These are phyloP conservation scores for Aphaenogaster rudis DNA, from an alignment of 1,140 invertebrate species.

Conservation along the genomic window DNA sequence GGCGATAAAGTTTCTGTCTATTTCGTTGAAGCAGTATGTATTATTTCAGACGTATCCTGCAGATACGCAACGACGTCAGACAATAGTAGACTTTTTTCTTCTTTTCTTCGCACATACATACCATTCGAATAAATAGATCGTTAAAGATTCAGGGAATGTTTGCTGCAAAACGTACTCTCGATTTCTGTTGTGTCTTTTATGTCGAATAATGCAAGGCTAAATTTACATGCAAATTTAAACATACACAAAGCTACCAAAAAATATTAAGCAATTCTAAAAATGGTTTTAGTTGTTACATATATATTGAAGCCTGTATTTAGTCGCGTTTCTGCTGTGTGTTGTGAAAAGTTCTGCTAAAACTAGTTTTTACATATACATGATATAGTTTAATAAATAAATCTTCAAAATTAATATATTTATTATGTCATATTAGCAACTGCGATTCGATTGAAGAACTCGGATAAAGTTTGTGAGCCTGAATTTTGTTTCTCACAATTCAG, in stretches of 20 bases:
- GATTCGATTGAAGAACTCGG: not conserved
- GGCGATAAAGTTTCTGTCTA: constrained; percentile 28
- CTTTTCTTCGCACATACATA: not conserved
- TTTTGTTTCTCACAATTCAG: not conserved
- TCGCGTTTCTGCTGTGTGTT: not conserved
- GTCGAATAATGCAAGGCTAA: constrained; percentile 7
- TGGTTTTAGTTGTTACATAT: not conserved
- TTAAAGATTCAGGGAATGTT: constrained; percentile 28
- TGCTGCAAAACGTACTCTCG: not conserved
- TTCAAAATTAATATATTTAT: not conserved
- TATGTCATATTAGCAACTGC: not conserved
- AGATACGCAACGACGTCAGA: not conserved
- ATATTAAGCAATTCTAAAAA: constrained; percentile 11
- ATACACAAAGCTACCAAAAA: not conserved
- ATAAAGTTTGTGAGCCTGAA: not conserved
- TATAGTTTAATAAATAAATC: not conserved
- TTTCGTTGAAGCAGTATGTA: not conserved
- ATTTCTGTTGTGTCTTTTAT: not conserved
- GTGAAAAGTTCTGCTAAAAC: not conserved
- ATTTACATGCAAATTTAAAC: constrained; percentile 13
- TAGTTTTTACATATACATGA: not conserved
- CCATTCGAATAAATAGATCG: not conserved
- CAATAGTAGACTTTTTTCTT: not conserved
- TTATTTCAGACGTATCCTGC: constrained; percentile 8
- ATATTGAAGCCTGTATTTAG: not conserved